Percentiles rank a stretch among this genome's conserved stretches.
These are phyloP conservation scores for Brachirus orientalis DNA, from an alignment of 2,113 vertebrate genomes.

Conservation along the genomic window DNA sequence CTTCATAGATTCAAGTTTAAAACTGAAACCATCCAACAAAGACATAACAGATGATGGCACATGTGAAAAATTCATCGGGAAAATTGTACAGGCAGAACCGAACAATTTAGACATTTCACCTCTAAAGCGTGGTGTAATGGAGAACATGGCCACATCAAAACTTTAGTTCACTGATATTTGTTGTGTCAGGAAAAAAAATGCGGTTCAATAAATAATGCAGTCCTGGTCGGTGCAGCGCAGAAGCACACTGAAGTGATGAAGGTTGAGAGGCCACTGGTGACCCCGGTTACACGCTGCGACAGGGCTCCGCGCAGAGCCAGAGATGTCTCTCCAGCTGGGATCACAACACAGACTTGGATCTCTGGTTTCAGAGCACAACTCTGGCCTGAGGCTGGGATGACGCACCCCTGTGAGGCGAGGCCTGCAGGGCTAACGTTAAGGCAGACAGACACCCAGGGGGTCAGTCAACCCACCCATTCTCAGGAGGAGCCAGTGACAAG, in stretches of 20 bases:
- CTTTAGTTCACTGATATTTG: conserved; percentile 32
- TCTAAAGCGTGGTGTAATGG: conserved; percentile 33
- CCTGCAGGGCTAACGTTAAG: conserved; percentile 68
- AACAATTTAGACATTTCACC: conserved; percentile 25
- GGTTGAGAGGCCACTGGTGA: conserved; percentile 70
- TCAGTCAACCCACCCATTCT: conserved; percentile 59
- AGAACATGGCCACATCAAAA: conserved; percentile 54
- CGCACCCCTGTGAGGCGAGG: conserved; percentile 62
- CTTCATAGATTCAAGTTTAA: conserved; percentile 50
- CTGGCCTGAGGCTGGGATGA: conserved; percentile 60
- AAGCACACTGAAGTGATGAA: conserved; percentile 59
- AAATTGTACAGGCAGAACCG: conserved; percentile 19
- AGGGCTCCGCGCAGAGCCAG: conserved; percentile 66
- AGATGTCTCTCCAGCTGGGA: conserved; percentile 81
- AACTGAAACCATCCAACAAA: conserved; percentile 32
- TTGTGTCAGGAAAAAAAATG: conserved; percentile 10
- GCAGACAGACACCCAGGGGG: conserved; percentile 75
- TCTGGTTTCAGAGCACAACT: conserved; percentile 79
- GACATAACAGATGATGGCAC: conserved; percentile 47
- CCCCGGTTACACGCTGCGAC: conserved; percentile 70
- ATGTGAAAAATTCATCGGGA: conserved; percentile 41
- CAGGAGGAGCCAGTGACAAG: conserved; percentile 64
- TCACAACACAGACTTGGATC: conserved; percentile 72
- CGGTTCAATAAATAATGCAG: conserved; percentile 57
- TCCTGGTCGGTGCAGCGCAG: conserved; percentile 25